A percentile compares a stretch with the other conserved stretches of the same genome.
Evolutionary conservation across 2,888 invertebrate species (phyloP).

Genomic region (Sipha maydis): DNA sequence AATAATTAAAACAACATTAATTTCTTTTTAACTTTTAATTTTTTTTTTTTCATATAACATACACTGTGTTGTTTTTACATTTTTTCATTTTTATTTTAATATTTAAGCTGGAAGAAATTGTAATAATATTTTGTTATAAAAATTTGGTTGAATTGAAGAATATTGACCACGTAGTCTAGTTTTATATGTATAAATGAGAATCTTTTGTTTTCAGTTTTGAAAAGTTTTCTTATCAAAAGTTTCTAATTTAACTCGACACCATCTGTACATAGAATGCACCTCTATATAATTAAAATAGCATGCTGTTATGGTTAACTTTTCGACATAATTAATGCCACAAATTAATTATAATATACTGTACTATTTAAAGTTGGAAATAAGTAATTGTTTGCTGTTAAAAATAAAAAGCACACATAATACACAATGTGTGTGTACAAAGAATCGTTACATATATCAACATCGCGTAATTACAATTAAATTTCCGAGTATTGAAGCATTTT

Average conservation of each 20-base stretch:
- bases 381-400: not conserved
- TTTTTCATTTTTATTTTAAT: not conserved
- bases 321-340: slow-evolving; percentile 38
- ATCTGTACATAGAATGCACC: slow-evolving; percentile 26
- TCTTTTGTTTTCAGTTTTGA: slow-evolving; percentile 12
- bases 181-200: slow-evolving; percentile 17
- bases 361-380: not conserved
- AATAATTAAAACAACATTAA: not conserved
- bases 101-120: not conserved
- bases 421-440: not conserved
- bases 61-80: not conserved
- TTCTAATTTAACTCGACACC: slow-evolving; percentile 40
- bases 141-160: not conserved
- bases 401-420: not conserved
- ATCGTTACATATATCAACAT: not conserved
- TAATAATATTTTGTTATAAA: not conserved
- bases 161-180: slow-evolving; percentile 24
- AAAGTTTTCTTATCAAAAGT: slow-evolving; percentile 55
- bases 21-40: not conserved
- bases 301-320: slow-evolving; percentile 48
- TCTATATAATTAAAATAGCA: slow-evolving; percentile 47
- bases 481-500: not conserved
- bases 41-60: not conserved
- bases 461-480: not conserved
- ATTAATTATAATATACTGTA: slow-evolving; percentile 33